phyloP scores from a whole-genome alignment of 2,888 invertebrate species.

The Criorhina ranunculi region DNA sequence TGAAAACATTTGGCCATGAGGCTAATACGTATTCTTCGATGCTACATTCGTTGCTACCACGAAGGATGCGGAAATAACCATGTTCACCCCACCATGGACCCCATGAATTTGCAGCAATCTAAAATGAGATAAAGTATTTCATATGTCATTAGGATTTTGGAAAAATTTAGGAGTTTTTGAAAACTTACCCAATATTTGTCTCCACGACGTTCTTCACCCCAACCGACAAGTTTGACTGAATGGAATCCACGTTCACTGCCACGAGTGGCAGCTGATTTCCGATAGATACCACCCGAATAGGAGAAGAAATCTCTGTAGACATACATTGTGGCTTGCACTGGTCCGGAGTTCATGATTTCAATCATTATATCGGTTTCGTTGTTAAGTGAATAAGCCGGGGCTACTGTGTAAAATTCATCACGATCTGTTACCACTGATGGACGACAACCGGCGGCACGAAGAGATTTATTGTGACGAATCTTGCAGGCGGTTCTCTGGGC shows the following conservation, averaged over 20 bases:
- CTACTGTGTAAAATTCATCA: conserved; percentile 88
- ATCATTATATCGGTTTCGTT: conserved; percentile 95
- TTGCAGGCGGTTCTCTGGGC: conserved; percentile 88
- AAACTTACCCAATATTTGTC: conserved; percentile 93
- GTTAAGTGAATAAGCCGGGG: conserved; percentile 90
- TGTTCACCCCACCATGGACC: conserved; percentile 95
- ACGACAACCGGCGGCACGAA: conserved; percentile 86
- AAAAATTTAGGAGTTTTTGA: not conserved
- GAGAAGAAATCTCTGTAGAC: conserved; percentile 97
- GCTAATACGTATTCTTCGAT: conserved; percentile 96
- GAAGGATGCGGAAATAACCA: conserved; percentile 94
- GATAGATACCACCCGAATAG: conserved; percentile 94
- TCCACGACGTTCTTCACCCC: conserved; percentile 91
- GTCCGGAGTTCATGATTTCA: conserved; percentile 95
- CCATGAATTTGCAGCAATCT: conserved; percentile 98
- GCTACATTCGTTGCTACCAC: conserved; percentile 94
- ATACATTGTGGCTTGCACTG: conserved; percentile 96
- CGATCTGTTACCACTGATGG: conserved; percentile 85
- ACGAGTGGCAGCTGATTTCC: conserved; percentile 86
- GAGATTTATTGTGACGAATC: conserved; percentile 85
- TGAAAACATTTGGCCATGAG: conserved; percentile 86
- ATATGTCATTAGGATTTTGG: conserved; percentile 6
- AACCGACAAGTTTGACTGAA: conserved; percentile 96
- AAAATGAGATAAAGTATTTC: conserved; percentile 79
- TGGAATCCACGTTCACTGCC: conserved; percentile 90